A percentile compares a stretch with the other conserved stretches of the same genome.
phyloP scores from a whole-genome alignment of 2,888 invertebrate genomes.

The Acleris literana region DNA sequence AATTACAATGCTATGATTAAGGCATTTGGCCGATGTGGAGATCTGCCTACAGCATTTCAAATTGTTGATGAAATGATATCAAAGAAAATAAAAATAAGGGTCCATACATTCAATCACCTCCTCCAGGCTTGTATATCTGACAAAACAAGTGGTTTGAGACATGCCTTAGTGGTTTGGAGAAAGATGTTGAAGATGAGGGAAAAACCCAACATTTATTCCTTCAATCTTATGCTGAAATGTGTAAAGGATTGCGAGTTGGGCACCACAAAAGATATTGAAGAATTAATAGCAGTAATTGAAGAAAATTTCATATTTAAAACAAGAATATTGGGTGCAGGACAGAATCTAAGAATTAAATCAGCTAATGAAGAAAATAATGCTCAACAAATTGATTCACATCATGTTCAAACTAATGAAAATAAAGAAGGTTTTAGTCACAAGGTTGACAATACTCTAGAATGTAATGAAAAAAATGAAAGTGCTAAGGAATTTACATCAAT shows the following conservation, averaged over 20 bases:
- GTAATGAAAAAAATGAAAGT: constrained; percentile 14
- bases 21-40: constrained; percentile 93
- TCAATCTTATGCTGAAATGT: constrained; percentile 91
- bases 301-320: constrained; percentile 48
- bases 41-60: constrained; percentile 89
- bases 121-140: constrained; percentile 93
- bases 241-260: constrained; percentile 93
- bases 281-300: constrained; percentile 69
- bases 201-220: constrained; percentile 88
- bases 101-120: constrained; percentile 90
- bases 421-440: constrained; percentile 25
- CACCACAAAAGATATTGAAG: constrained; percentile 81
- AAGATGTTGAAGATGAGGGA: constrained; percentile 88
- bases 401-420: neutral
- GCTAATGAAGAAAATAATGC: constrained; percentile 15
- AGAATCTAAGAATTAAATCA: constrained; percentile 43
- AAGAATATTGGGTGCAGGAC: constrained; percentile 38
- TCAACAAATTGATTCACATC: constrained; percentile 7
- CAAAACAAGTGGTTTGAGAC: constrained; percentile 90
- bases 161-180: constrained; percentile 93
- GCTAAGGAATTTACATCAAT: constrained; percentile 35
- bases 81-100: constrained; percentile 84
- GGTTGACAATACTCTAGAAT: constrained; percentile 3
- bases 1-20: constrained; percentile 96
- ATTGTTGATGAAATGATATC: constrained; percentile 93